Base-by-base conservation (phyloP, 1,140 invertebrate species). In the Sycobia sp. region DNA sequence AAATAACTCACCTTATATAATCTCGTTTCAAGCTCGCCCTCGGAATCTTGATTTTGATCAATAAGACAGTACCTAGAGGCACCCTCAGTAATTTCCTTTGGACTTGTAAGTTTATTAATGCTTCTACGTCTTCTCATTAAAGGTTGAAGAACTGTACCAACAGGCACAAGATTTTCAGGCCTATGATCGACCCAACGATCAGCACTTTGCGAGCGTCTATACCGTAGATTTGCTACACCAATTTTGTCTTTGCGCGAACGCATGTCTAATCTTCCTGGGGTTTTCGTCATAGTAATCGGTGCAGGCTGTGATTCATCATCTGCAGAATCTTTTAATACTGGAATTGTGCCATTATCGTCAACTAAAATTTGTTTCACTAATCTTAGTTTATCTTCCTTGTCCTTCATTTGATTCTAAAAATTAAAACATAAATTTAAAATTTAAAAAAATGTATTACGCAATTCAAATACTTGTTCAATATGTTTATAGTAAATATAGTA, bases 151-250 rank as follows among this genome's bases (percentile, higher is more conserved):
- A 97, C 87, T 0, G 95, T 97, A n/a, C 90, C 91, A 32, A 90
- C 80, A 3, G 89, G 87, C 3, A 89, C 87, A 1, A 90, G 79
- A 69, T 87, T 85, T 34, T 85, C 84, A 2, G 95, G 90, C 54
- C 90, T 86, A 73, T 99, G 97, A 79, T 97, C 95, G 2, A 99
- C 81, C 94, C 96, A 97, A 16, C 89, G 85, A 66, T 90, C 88
- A 8, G 88, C 88, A 8, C 93, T 95, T 36, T 90, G 85, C 0
- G 93, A 94, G 39, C 94, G 82, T 49, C 91, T 81, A 66, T 93
- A 89, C 5, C 91, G 80, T 16, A 86, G 85, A 76, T 93, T 92
- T 0, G 87, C 84, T n/a, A 90, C 85, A 2, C 88, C 84, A 43
- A 73, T 53, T 67, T 71, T 72, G 51, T 81, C 78, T 68, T 69